Evolutionary conservation across 2,888 invertebrate species (phyloP), one percentile per base, ranked within the genome.

Genomic region (Eurytoma californica): DNA sequence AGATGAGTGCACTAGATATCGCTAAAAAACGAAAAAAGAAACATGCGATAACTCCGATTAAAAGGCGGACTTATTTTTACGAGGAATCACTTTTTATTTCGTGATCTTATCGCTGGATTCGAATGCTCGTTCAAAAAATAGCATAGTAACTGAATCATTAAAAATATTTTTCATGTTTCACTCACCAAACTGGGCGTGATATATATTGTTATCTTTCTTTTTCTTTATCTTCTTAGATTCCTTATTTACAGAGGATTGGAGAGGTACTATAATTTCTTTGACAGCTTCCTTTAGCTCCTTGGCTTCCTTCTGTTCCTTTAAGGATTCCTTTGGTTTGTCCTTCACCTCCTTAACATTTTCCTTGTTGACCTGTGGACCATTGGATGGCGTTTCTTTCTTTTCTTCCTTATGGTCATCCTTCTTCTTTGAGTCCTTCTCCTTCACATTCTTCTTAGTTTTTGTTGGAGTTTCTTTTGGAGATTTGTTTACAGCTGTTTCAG

Each of bases 151-250:
- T 73, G 20, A 30, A 20, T 63, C 65, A 80, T 69, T 73, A 65
- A 3, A 20, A 1, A n/a, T 14, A 74, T 57, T 55, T 58, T 67
- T 24, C 18, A 30, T 12, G 28, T 76, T 65, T 3, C n/a, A 82
- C 91, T 91, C 87, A 93, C 92, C 91, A 83, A 93, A 90, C 85
- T 92, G 92, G 79, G 92, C 92, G 60, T 92, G 88, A 57, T 39
- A 39, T 39, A 91, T 90, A 82, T 94, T 94, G 84, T 91, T 90
- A 82, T 94, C 94, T 84, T 91, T 92, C 86, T 93, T 93, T 89
- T 93, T 93, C 87, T 93, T 93, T 85, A 92, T 92, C 83, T 92
- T 92, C 83, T 89, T 90, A 3, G 88, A 84, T 60, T 89, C 90
- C 66, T 89, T 90, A 55, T 80, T 84, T 53, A 39, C 7, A 39